Conservation (phyloP, 1,140 invertebrate species). For the Drosophila miranda region DNA sequence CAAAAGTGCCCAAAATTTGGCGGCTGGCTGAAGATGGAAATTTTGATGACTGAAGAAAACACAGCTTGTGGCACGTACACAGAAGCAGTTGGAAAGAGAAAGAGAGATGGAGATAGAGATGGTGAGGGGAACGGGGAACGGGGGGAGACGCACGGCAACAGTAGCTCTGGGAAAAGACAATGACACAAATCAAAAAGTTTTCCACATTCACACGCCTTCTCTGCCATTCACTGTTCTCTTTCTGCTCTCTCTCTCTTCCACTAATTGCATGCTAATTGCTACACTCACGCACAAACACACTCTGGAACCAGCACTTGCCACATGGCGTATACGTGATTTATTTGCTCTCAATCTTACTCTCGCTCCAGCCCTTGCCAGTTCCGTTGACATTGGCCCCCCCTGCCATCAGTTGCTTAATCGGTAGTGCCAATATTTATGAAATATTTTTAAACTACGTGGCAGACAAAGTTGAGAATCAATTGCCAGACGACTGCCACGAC, state of each 20-base stretch:
- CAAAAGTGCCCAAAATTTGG: conserved; percentile 62
- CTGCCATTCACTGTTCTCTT: background rate
- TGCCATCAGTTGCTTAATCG: conserved; percentile 27
- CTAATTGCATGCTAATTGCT: conserved; percentile 74
- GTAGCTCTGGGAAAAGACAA: conserved; percentile 51
- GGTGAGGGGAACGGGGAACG: too few species aligned
- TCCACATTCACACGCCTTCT: conserved; percentile 25
- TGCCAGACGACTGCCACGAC: conserved; percentile 31
- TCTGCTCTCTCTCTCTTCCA: conserved; percentile 13
- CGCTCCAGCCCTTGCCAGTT: background rate
- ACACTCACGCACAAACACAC: conserved; percentile 27
- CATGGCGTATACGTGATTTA: conserved; percentile 74
- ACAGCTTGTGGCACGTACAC: conserved; percentile 72
- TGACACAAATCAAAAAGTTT: conserved; percentile 77
- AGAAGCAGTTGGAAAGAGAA: conserved; percentile 11
- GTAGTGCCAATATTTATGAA: conserved; percentile 75
- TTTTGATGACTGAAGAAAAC: conserved; percentile 40
- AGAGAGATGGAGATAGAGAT: conserved; percentile 7
- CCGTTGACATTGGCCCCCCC: background rate
- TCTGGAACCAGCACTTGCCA: conserved; percentile 4
- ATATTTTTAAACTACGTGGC: conserved; percentile 77
- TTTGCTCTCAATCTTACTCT: conserved; percentile 20
- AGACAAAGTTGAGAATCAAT: conserved; percentile 70
- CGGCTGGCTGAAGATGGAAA: conserved; percentile 43
- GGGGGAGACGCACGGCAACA: background rate